Evolutionary conservation across 2,797 vertebrate species (phyloP).

Genomic region (Anguilla marmorata): DNA sequence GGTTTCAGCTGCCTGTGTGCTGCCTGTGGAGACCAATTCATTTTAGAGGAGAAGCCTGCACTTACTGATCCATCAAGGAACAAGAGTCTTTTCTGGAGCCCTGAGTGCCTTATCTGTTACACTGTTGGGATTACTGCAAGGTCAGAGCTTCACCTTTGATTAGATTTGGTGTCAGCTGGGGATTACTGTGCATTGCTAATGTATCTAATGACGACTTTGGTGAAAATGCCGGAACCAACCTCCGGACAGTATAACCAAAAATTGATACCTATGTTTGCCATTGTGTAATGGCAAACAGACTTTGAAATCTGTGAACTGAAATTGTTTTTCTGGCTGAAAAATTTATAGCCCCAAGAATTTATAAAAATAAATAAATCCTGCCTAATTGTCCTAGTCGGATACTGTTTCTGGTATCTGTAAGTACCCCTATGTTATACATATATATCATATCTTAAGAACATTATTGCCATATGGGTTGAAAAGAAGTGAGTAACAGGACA

Average conservation of each 20-base stretch:
- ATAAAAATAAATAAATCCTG: background rate
- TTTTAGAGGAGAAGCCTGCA: slow-evolving; percentile 44
- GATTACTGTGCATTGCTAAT: slow-evolving; percentile 53
- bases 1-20: slow-evolving; percentile 48
- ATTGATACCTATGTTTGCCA: background rate
- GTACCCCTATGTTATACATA: too few species aligned
- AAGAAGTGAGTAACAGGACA: too few species aligned
- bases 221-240: slow-evolving; percentile 35
- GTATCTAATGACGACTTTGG: slow-evolving; percentile 38
- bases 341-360: background rate
- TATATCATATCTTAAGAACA: background rate
- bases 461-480: background rate
- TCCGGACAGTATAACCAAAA: slow-evolving; percentile 34
- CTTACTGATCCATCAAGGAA: slow-evolving; percentile 43
- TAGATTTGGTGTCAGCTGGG: slow-evolving; percentile 52
- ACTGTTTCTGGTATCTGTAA: background rate
- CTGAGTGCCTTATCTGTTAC: slow-evolving; percentile 51
- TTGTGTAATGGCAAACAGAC: background rate
- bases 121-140: slow-evolving; percentile 50
- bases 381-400: background rate
- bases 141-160: slow-evolving; percentile 47
- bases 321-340: background rate
- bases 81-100: slow-evolving; percentile 27
- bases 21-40: slow-evolving; percentile 51
- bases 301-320: background rate